Percentiles rank a stretch among this genome's conserved stretches.
Conservation (phyloP, 2,888 invertebrate genomes). For the Auanema sp. region DNA sequence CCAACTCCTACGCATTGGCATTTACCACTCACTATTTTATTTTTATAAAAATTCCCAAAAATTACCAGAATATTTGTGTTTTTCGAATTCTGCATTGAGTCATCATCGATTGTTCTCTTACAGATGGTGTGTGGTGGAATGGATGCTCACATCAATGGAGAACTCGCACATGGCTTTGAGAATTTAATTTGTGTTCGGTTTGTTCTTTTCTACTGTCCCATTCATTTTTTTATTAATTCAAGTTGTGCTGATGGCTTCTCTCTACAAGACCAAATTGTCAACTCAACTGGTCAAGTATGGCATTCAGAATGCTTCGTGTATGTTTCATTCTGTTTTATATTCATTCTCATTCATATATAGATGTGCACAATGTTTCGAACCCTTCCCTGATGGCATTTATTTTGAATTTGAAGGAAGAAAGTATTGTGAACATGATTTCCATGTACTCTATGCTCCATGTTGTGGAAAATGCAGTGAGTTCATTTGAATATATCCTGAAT, state of each 20-base stretch:
- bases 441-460: constrained; percentile 91
- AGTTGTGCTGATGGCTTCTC: constrained; percentile 95
- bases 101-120: no score
- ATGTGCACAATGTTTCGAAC: constrained; percentile 97
- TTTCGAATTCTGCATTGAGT: no score
- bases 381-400: constrained; percentile 94
- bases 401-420: constrained; percentile 98
- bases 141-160: constrained; percentile 48
- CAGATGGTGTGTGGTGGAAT: constrained; percentile 52
- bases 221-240: constrained; percentile 69
- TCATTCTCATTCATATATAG: constrained; percentile 66
- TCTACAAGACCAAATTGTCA: constrained; percentile 94
- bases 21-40: no score
- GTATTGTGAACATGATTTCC: constrained; percentile 98
- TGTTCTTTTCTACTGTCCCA: background rate
- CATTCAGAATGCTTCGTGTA: constrained; percentile 99
- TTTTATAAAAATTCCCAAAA: no score
- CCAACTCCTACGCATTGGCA: no score
- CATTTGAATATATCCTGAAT: background rate
- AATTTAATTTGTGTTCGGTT: constrained; percentile 56
- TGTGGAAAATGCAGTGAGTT: constrained; percentile 77
- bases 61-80: no score
- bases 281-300: constrained; percentile 96
- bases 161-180: constrained; percentile 57
- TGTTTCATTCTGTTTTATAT: constrained; percentile 47